Conservation (phyloP, 2,113 vertebrate species). For the Chlorodrepanis virens region DNA sequence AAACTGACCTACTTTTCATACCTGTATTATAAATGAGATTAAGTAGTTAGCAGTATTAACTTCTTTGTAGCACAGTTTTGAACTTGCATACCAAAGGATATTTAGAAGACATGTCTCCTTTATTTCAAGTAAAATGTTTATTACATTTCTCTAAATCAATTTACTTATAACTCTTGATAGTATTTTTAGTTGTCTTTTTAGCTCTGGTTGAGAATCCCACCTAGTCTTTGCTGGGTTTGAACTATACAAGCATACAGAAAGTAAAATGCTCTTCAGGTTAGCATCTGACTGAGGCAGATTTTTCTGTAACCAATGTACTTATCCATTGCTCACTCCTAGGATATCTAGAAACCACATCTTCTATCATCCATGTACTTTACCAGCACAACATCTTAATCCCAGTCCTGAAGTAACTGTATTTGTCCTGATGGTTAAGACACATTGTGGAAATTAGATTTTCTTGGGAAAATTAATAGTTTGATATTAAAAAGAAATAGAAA, state of each 20-base stretch:
- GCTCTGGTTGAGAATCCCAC: neutral
- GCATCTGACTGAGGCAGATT: neutral
- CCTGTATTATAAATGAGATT: neutral
- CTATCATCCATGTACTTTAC: neutral
- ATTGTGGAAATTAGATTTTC: neutral
- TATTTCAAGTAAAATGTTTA: neutral
- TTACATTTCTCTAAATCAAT: neutral
- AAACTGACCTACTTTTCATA: neutral
- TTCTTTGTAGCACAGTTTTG: neutral
- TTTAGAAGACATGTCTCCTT: neutral
- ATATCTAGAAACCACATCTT: neutral
- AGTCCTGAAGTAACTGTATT: neutral
- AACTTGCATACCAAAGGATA: slow-evolving; percentile 20
- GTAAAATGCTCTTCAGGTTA: neutral
- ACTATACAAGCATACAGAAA: neutral
- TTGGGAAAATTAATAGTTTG: neutral
- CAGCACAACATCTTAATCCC: neutral
- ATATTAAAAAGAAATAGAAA: neutral
- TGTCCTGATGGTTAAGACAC: neutral
- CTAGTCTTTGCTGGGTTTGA: neutral
- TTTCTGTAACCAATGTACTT: neutral
- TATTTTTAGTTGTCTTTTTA: neutral
- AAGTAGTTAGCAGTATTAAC: neutral
- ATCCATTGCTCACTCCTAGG: neutral
- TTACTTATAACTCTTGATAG: neutral